Conservation (phyloP, 2,797 vertebrate species). For the Aeoliscus strigatus region DNA sequence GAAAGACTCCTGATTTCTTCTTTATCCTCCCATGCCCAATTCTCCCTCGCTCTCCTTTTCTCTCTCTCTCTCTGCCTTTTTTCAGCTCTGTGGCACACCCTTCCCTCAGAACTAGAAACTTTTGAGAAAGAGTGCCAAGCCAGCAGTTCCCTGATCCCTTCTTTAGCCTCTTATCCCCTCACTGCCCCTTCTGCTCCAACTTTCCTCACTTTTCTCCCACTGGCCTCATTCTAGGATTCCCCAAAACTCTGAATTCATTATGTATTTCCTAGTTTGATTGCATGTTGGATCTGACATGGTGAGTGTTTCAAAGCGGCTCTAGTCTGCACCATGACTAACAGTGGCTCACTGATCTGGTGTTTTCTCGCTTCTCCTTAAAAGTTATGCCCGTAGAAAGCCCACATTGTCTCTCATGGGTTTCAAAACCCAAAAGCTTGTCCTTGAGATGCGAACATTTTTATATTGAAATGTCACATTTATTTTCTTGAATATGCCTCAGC, state of each 20-base stretch:
- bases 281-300: slow-evolving; percentile 15
- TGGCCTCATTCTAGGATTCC: slow-evolving; percentile 30
- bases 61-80: slow-evolving; percentile 11
- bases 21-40: slow-evolving; percentile 6
- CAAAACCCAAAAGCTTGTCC: slow-evolving; percentile 3
- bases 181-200: slow-evolving; percentile 26
- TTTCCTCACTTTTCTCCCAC: slow-evolving; percentile 25
- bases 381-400: not conserved
- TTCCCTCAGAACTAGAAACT: slow-evolving; percentile 36
- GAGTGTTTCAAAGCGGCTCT: not conserved
- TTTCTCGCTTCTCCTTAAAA: slow-evolving; percentile 6
- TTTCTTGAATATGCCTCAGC: slow-evolving; percentile 1
- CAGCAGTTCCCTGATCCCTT: slow-evolving; percentile 49
- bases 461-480: slow-evolving; percentile 10
- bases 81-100: slow-evolving; percentile 3
- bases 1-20: slow-evolving; percentile 13
- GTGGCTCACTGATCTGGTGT: no score
- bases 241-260: slow-evolving; percentile 46
- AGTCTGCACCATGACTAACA: no score
- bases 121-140: slow-evolving; percentile 28
- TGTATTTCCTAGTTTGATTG: slow-evolving; percentile 27
- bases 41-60: slow-evolving; percentile 5
- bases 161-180: slow-evolving; percentile 44
- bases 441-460: slow-evolving; percentile 6
- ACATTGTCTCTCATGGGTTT: slow-evolving; percentile 2